Evolutionary conservation across 1,140 invertebrate species (phyloP).

Genomic region (Drosophila lacertosa): DNA sequence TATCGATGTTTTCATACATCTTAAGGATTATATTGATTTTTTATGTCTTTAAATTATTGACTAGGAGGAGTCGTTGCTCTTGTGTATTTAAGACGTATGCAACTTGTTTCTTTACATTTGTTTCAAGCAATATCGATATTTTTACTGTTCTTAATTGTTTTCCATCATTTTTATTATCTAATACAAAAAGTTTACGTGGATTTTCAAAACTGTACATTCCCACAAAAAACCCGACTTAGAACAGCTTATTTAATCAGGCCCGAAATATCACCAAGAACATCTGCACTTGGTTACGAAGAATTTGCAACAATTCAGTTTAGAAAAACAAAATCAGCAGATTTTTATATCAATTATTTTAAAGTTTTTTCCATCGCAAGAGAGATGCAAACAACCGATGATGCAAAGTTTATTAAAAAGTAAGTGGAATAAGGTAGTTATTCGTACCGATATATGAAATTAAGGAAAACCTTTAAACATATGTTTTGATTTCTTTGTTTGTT

Average conservation of each 20-base stretch:
- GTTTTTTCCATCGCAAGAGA: constrained; percentile 25
- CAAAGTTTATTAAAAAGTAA: constrained; percentile 87
- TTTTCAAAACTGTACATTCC: constrained; percentile 25
- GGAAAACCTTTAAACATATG: too few relatives aligned
- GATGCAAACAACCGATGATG: constrained; percentile 86
- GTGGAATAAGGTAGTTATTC: too few relatives aligned
- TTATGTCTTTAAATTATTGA: too few relatives aligned
- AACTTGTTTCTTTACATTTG: constrained; percentile 73
- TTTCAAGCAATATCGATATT: constrained; percentile 78
- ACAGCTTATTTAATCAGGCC: constrained; percentile 26
- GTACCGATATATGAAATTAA: too few relatives aligned
- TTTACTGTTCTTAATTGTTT: constrained; percentile 76
- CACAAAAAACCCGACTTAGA: background rate
- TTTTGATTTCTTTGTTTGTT: too few relatives aligned
- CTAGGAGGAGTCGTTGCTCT: too few relatives aligned
- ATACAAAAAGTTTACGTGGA: constrained; percentile 74
- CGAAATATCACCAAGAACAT: constrained; percentile 21
- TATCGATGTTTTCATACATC: too few relatives aligned
- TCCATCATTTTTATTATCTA: constrained; percentile 84
- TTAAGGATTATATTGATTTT: too few relatives aligned
- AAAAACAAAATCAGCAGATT: constrained; percentile 24
- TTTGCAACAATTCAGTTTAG: constrained; percentile 17
- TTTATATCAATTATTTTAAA: constrained; percentile 26
- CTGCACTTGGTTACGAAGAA: constrained; percentile 10
- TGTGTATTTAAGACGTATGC: constrained; percentile 65